Percentiles rank a stretch among this genome's conserved stretches.
Evolutionary conservation across 2,888 invertebrate species (phyloP).

Genomic region (Calameuta pallipes): DNA sequence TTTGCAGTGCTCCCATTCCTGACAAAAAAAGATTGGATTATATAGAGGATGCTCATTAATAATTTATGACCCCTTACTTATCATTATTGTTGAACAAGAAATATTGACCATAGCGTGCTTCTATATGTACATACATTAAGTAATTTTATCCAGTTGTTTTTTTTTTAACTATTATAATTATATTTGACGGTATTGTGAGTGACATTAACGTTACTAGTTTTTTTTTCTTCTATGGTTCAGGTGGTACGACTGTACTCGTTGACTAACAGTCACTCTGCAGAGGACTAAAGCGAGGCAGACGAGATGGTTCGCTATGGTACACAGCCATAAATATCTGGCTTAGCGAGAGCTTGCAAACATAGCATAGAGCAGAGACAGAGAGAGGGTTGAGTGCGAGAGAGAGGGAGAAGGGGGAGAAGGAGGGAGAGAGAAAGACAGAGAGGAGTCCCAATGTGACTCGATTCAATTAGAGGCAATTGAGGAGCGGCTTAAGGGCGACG

Average conservation of each 20-base stretch:
- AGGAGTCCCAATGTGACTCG: constrained; percentile 26
- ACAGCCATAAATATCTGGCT: constrained; percentile 5
- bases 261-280: neutral
- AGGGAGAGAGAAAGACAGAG: constrained; percentile 5
- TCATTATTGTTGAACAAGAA: constrained; percentile 5
- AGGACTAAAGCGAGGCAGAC: neutral
- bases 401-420: neutral
- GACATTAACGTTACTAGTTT: neutral
- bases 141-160: neutral
- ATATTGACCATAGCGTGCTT: constrained; percentile 13
- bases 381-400: neutral
- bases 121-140: neutral
- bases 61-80: neutral
- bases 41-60: neutral
- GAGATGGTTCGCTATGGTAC: neutral
- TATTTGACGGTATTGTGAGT: neutral
- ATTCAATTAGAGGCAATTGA: constrained; percentile 43
- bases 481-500: constrained; percentile 25
- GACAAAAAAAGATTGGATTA: constrained; percentile 12
- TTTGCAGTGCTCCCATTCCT: constrained; percentile 57
- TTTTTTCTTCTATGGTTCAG: neutral
- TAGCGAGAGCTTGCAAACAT: neutral
- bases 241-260: neutral
- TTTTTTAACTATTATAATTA: neutral
- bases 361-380: neutral